Evolutionary conservation across 2,113 vertebrate genomes (phyloP).

Genomic region (Mobula birostris): DNA sequence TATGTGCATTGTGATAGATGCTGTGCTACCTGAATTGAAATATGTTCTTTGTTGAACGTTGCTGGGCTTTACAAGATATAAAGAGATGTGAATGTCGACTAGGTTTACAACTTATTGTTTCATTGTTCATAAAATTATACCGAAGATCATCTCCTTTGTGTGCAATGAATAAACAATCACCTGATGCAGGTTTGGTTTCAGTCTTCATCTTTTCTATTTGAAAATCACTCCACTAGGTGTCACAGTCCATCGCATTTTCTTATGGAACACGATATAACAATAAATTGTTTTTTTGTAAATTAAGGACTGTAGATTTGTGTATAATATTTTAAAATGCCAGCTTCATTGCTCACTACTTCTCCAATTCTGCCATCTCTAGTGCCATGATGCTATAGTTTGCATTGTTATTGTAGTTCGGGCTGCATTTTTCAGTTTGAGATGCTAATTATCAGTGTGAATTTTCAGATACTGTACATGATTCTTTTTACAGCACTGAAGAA

Average conservation of each 20-base stretch:
- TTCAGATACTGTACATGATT: not conserved
- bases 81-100: not conserved
- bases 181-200: not conserved
- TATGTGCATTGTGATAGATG: not conserved
- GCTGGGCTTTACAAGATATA: not conserved
- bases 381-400: not conserved
- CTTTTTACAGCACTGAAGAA: not conserved
- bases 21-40: not conserved
- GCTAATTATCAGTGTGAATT: not conserved
- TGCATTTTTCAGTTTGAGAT: not conserved
- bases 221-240: not conserved
- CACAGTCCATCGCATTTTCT: not conserved
- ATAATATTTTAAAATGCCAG: not conserved
- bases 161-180: not conserved
- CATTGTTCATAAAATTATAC: not conserved
- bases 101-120: not conserved
- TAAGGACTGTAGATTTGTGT: not conserved
- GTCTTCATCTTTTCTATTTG: not conserved
- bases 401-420: not conserved
- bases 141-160: not conserved
- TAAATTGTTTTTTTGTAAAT: not conserved
- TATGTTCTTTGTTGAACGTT: not conserved
- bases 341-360: not conserved
- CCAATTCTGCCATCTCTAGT: not conserved
- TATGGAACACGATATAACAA: not conserved